phyloP scores from a whole-genome alignment of 2,797 vertebrate species.

The Mastacembelus armatus region DNA sequence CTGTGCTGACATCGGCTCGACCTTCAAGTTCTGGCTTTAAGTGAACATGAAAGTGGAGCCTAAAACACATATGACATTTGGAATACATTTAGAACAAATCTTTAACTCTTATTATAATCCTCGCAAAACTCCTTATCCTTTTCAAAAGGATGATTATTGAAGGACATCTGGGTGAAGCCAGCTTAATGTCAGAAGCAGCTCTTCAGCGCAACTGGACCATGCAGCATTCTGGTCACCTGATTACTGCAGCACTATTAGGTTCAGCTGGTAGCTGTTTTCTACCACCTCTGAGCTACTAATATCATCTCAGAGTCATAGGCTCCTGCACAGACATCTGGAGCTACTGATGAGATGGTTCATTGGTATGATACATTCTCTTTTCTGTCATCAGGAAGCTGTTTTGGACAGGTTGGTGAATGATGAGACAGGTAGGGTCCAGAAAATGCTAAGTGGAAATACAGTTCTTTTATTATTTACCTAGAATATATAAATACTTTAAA shows the following conservation, averaged over 20 bases:
- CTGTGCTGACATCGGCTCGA: slow-evolving; percentile 15
- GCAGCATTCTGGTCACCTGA: background rate
- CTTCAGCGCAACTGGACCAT: background rate
- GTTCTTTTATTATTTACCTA: too few relatives aligned
- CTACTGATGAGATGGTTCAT: too few relatives aligned
- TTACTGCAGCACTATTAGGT: background rate
- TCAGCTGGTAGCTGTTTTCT: slow-evolving; percentile 5
- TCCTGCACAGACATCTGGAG: too few relatives aligned
- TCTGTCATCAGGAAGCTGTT: too few relatives aligned
- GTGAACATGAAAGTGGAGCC: slow-evolving; percentile 32
- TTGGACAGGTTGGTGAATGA: too few relatives aligned
- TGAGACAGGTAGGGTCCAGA: too few relatives aligned
- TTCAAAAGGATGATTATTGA: background rate
- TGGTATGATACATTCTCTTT: too few relatives aligned
- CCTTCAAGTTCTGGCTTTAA: slow-evolving; percentile 37
- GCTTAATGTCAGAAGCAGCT: slow-evolving; percentile 12
- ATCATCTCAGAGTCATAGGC: too few relatives aligned
- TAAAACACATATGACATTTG: slow-evolving; percentile 13
- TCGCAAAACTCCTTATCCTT: slow-evolving; percentile 17
- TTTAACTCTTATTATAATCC: slow-evolving; percentile 1
- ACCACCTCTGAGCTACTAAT: too few relatives aligned
- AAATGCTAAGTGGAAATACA: too few relatives aligned
- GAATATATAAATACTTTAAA: too few relatives aligned
- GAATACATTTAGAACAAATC: slow-evolving; percentile 2
- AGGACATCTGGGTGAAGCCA: background rate